A percentile compares a stretch with the other conserved stretches of the same genome.
These are phyloP conservation scores for Lepeophtheirus salmonis DNA, from an alignment of 1,140 invertebrate genomes.

Conservation along the genomic window DNA sequence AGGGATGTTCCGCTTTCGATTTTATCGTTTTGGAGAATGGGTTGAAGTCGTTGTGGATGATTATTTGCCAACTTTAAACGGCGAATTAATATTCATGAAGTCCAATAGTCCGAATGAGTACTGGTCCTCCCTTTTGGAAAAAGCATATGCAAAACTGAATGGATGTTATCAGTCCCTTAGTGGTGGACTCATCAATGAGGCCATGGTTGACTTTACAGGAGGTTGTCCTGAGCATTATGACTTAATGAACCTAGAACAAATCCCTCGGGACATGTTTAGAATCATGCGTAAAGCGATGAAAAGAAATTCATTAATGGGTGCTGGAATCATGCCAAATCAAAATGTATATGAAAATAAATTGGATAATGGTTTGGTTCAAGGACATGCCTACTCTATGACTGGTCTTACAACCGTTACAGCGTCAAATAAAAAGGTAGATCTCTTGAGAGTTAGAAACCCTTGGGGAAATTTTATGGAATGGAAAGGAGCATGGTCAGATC, in stretches of 20 bases:
- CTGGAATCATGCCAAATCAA: not conserved
- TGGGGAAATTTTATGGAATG: not conserved
- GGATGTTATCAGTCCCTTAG: not conserved
- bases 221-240: not conserved
- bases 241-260: not conserved
- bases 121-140: conserved; percentile 5
- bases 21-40: not conserved
- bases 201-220: not conserved
- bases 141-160: conserved; percentile 5
- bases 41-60: conserved; percentile 5
- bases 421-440: not conserved
- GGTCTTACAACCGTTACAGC: not conserved
- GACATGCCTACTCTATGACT: conserved; percentile 1
- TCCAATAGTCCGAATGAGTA: not conserved
- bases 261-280: not conserved
- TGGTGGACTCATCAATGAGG: not conserved
- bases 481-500: not conserved
- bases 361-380: not conserved
- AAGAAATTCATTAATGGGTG: not conserved
- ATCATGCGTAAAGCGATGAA: not conserved
- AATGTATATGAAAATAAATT: not conserved
- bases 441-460: not conserved
- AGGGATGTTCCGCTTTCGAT: not conserved
- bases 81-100: not conserved
- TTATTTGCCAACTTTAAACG: not conserved